Base-by-base conservation (phyloP, 2,797 vertebrate species). In the Hippocampus kuda region DNA sequence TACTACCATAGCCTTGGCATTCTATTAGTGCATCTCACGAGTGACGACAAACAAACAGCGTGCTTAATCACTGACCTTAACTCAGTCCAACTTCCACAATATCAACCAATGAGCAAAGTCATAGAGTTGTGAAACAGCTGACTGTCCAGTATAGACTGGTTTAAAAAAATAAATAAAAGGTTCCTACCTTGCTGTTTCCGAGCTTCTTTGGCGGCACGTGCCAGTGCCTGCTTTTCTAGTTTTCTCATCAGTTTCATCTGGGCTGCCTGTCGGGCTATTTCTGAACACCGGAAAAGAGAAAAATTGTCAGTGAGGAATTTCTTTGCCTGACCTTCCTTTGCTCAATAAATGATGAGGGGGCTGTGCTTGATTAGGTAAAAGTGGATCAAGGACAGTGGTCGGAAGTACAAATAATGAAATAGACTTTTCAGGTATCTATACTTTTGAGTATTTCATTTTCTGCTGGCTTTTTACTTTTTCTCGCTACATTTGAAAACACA, bases 221-320 rank as follows among this genome's bases (percentile, higher is more conserved):
- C 94, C 74, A 97, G 89, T 24, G 98, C 97, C 81, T 99, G 97
- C 75, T 97, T 99, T 90, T 99, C 96, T 82, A 99, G 92, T 89
- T 98, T 98, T 81, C 95, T 94, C 89, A 99, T 92, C 85, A 98
- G 91, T 85, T 99, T 99, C 91, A 98, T 95, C 84, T 99, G 95
- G 63, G 97, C 94, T 13, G 97, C 96, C 88, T 99, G 96, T 73
- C 95, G 91, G 46, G 97, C 97, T 77, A 98, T 98, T 93, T 98
- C 95, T 98, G 88, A 77, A 83, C 88, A 70, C 56, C 4, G 5
- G 67, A 72, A 68, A 30, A 53, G 26, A 79, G 72, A 77, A 24
- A 24, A 2, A 42, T n/a, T 56, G 67, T 75, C 34, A 67, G 30
- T 41, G 48, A 75, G 38, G 70, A 34, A 64, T 38, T 62, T 65